These are phyloP conservation scores for Drosophila truncata DNA, from an alignment of 1,140 invertebrate species.

Conservation along the genomic window DNA sequence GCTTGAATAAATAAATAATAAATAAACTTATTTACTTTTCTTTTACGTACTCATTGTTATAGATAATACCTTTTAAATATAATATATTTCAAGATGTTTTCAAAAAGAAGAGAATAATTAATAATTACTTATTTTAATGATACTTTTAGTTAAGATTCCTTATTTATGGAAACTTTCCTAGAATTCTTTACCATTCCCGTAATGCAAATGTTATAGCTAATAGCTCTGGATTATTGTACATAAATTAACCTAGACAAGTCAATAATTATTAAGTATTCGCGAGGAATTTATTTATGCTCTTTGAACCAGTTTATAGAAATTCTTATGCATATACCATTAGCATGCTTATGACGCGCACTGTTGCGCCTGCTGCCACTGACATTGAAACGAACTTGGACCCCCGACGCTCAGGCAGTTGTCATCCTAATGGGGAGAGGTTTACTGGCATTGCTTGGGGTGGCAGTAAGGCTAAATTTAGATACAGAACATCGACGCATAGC, in stretches of 20 bases:
- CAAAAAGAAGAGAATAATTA: too few relatives aligned
- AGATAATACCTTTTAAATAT: too few relatives aligned
- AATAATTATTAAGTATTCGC: slow-evolving; percentile 15
- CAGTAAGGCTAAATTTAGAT: slow-evolving; percentile 73
- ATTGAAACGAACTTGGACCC: slow-evolving; percentile 76
- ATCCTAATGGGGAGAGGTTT: not conserved
- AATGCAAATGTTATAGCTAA: slow-evolving; percentile 28
- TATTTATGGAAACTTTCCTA: too few relatives aligned
- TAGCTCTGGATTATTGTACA: slow-evolving; percentile 19
- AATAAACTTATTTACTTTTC: not conserved
- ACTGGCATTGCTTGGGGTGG: slow-evolving; percentile 5
- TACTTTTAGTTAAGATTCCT: too few relatives aligned
- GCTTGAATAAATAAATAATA: too few relatives aligned
- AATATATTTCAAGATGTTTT: too few relatives aligned
- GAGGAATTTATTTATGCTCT: slow-evolving; percentile 18
- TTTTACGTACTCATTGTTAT: too few relatives aligned
- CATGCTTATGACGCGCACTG: slow-evolving; percentile 23
- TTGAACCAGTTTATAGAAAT: slow-evolving; percentile 46
- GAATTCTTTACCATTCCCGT: not conserved
- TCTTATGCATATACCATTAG: slow-evolving; percentile 18
- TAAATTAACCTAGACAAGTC: slow-evolving; percentile 23
- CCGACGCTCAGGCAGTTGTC: slow-evolving; percentile 10
- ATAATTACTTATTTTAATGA: too few relatives aligned
- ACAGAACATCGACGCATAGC: slow-evolving; percentile 10
- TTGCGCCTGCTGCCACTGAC: slow-evolving; percentile 48